Evolutionary conservation across 1,140 invertebrate genomes (phyloP).

Genomic region (Neotoxoptera formosana): DNA sequence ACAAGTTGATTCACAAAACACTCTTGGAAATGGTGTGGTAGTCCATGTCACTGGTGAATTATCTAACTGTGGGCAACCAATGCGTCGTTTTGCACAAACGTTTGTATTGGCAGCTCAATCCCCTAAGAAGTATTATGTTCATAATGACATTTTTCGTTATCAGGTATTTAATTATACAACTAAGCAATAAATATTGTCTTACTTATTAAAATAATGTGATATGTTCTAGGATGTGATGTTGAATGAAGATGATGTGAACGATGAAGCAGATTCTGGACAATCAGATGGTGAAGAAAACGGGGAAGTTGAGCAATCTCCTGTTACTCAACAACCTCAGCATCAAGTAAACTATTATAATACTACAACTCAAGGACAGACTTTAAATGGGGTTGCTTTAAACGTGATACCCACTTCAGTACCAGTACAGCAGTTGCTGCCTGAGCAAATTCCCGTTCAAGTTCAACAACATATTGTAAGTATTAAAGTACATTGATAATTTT

Average conservation of each 20-base stretch:
- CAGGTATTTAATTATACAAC: constrained; percentile 69
- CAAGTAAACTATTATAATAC: constrained; percentile 50
- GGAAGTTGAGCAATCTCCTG: constrained; percentile 61
- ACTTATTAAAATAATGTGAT: not conserved
- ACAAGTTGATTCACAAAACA: constrained; percentile 89
- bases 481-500: not conserved
- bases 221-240: constrained; percentile 73
- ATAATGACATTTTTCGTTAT: constrained; percentile 98
- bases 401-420: constrained; percentile 38
- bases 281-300: constrained; percentile 75
- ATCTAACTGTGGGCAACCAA: constrained; percentile 93
- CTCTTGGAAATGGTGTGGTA: constrained; percentile 92
- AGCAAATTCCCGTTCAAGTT: constrained; percentile 50
- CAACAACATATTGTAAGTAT: constrained; percentile 52
- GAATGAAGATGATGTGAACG: constrained; percentile 76
- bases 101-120: constrained; percentile 94
- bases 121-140: constrained; percentile 96
- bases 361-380: constrained; percentile 37
- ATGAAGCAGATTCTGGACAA: constrained; percentile 68
- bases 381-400: constrained; percentile 44
- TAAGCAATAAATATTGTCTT: not conserved
- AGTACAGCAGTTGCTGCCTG: constrained; percentile 41
- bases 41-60: constrained; percentile 97
- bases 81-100: constrained; percentile 97
- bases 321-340: constrained; percentile 51